Evolutionary conservation across 2,797 vertebrate species (phyloP).

Genomic region (Notoglanidium macrostoma): DNA sequence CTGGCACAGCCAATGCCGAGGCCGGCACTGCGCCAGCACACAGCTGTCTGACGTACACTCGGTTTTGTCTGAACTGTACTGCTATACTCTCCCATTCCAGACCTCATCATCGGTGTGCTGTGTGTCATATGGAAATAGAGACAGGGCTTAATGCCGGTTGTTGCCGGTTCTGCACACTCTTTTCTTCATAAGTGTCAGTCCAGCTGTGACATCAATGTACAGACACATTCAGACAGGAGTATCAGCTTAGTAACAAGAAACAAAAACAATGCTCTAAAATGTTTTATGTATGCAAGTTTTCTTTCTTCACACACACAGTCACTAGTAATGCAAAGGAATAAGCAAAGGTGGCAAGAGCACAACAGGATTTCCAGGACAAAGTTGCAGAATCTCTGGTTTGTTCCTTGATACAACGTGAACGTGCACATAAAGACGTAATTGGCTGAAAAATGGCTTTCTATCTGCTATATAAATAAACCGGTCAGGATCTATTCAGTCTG

Average conservation of each 20-base stretch:
- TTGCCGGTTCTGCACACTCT: not conserved
- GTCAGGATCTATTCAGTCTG: not conserved
- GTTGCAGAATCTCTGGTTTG: not conserved
- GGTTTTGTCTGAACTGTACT: conserved; percentile 27
- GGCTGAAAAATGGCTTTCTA: too few species aligned
- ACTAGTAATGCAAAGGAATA: not conserved
- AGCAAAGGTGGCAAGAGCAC: not conserved
- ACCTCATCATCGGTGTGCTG: not conserved
- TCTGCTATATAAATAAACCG: not conserved
- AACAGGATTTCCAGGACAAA: not conserved
- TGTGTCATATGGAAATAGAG: not conserved
- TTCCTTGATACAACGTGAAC: not conserved
- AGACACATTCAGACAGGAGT: not conserved
- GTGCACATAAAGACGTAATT: not conserved
- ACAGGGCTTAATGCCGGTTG: not conserved
- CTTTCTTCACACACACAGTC: too few species aligned
- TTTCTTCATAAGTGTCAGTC: not conserved
- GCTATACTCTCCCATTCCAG: conserved; percentile 6
- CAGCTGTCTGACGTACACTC: conserved; percentile 31
- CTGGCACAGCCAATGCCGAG: conserved; percentile 44
- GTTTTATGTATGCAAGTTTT: not conserved
- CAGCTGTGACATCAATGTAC: not conserved
- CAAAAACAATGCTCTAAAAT: not conserved
- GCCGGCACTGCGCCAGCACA: conserved; percentile 38
- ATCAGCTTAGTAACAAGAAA: not conserved